Evolutionary conservation across 2,113 vertebrate genomes (phyloP).

Genomic region (Alosa alosa): DNA sequence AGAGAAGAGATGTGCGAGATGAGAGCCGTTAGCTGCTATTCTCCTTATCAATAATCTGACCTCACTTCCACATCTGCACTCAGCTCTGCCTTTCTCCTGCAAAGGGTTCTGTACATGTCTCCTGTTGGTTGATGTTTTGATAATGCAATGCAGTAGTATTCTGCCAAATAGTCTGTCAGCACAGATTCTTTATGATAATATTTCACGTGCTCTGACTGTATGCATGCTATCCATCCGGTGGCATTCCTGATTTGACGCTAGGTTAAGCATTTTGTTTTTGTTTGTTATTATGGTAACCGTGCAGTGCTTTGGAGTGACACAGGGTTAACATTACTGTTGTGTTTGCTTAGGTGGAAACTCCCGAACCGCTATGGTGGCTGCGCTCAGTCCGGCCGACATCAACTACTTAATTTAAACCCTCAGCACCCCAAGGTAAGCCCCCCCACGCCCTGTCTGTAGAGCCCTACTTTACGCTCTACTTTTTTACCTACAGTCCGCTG

Average conservation of each 20-base stretch:
- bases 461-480: not conserved
- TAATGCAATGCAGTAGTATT: not conserved
- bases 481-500: not conserved
- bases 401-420: slow-evolving; percentile 99
- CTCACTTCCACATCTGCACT: not conserved
- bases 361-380: slow-evolving; percentile 97
- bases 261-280: not conserved
- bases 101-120: not conserved
- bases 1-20: not conserved
- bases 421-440: slow-evolving; percentile 90
- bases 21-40: not conserved
- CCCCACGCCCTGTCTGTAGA: not conserved
- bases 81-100: not conserved
- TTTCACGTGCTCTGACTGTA: not conserved
- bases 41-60: not conserved
- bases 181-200: not conserved
- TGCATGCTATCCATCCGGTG: not conserved
- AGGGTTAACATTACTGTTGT: not conserved
- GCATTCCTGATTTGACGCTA: not conserved
- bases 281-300: not conserved
- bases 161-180: not conserved
- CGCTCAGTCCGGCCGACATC: slow-evolving; percentile 96
- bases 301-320: not conserved
- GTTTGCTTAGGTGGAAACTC: slow-evolving; percentile 82
- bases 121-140: not conserved